A percentile compares a stretch with the other conserved stretches of the same genome.
phyloP scores from a whole-genome alignment of 1,140 invertebrate species.

The Drosophila punjabiensis region DNA sequence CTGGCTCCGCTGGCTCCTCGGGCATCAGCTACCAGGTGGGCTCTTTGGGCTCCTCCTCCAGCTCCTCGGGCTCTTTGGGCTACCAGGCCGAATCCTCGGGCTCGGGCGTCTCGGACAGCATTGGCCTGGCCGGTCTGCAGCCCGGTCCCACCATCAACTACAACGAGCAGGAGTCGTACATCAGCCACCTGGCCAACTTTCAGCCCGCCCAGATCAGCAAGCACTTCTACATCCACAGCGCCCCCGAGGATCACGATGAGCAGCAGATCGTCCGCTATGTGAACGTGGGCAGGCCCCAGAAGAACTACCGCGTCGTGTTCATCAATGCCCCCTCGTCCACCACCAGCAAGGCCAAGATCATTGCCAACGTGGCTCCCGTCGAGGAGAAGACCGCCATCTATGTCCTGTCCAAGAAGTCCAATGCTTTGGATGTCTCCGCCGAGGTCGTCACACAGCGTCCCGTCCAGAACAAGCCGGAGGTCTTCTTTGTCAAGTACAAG shows the following conservation, averaged over 20 bases:
- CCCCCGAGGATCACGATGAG: constrained; percentile 89
- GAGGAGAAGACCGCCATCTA: constrained; percentile 95
- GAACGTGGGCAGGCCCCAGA: constrained; percentile 87
- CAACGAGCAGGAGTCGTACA: constrained; percentile 86
- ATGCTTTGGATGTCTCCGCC: constrained; percentile 72
- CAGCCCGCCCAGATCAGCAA: constrained; percentile 89
- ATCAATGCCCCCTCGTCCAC: constrained; percentile 92
- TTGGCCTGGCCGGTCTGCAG: constrained; percentile 58
- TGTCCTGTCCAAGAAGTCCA: constrained; percentile 90
- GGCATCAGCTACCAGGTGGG: constrained; percentile 10
- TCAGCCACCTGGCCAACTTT: constrained; percentile 69
- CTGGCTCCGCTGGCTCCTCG: constrained; percentile 16
- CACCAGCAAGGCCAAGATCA: constrained; percentile 88
- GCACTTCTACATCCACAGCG: constrained; percentile 91
- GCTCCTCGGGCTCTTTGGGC: constrained; percentile 22
- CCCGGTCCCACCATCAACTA: constrained; percentile 69
- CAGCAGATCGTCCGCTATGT: constrained; percentile 85
- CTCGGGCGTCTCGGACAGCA: constrained; percentile 38
- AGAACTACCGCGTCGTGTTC: constrained; percentile 95
- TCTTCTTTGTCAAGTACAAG: constrained; percentile 91
- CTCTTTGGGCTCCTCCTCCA: constrained; percentile 17
- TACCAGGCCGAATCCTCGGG: constrained; percentile 7
- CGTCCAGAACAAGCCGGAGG: constrained; percentile 89
- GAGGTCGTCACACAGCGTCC: constrained; percentile 79
- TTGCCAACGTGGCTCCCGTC: constrained; percentile 89